Conservation (phyloP, 2,797 vertebrate genomes). For the Epinephelus awoara region DNA sequence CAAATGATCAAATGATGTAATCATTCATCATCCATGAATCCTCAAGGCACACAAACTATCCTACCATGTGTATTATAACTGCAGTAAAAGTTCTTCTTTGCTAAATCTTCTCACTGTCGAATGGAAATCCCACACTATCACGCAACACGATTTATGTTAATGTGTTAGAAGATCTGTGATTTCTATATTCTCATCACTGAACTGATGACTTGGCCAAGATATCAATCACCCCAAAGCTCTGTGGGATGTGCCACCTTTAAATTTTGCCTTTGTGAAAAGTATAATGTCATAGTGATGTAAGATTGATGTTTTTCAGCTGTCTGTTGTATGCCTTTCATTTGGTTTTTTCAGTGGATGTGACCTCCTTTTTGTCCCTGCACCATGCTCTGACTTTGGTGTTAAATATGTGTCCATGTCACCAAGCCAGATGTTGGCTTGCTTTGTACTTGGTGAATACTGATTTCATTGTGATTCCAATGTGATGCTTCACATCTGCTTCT, state of each 20-base stretch:
- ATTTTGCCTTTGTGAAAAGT: neutral
- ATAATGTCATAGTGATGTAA: neutral
- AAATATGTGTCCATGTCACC: neutral
- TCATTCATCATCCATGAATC: neutral
- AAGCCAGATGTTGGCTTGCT: neutral
- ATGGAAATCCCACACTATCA: neutral
- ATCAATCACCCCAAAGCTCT: neutral
- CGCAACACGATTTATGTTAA: neutral
- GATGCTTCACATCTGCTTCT: slow-evolving; percentile 19
- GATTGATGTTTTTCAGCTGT: neutral
- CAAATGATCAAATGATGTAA: neutral
- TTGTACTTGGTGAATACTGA: neutral
- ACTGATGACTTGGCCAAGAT: neutral
- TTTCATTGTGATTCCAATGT: neutral
- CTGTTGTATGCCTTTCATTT: neutral
- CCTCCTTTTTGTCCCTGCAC: neutral
- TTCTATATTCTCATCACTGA: neutral
- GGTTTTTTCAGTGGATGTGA: neutral
- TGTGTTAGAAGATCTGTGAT: neutral
- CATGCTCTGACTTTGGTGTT: neutral
- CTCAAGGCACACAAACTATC: neutral
- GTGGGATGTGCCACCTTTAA: neutral
- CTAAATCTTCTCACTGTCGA: neutral
- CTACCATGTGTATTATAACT: neutral
- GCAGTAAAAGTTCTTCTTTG: neutral